Percentiles rank a stretch among this genome's conserved stretches.
phyloP scores from a whole-genome alignment of 2,888 invertebrate species.

The Microplitis manilae region DNA sequence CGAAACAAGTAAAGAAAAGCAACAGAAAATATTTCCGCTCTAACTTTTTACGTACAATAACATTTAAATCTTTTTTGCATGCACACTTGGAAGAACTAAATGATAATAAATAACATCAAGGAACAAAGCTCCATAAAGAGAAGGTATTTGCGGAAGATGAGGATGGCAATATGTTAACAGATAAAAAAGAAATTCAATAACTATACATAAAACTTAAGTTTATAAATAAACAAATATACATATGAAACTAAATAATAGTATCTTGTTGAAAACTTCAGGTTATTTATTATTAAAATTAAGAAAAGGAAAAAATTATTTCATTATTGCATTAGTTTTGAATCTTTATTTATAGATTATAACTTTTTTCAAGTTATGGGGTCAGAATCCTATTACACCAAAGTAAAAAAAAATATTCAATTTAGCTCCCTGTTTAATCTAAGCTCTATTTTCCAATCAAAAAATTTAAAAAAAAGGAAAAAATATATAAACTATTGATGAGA shows the following conservation, averaged over 20 bases:
- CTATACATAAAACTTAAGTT: slow-evolving; percentile 68
- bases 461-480: too few species aligned
- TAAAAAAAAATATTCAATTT: slow-evolving; percentile 37
- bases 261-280: slow-evolving; percentile 70
- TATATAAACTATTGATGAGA: too few species aligned
- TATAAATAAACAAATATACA: slow-evolving; percentile 67
- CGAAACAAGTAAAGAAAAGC: slow-evolving; percentile 23
- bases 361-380: neutral
- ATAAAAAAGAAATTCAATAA: slow-evolving; percentile 55
- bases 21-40: neutral
- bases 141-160: slow-evolving; percentile 42
- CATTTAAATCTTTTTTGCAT: slow-evolving; percentile 29
- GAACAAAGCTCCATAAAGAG: slow-evolving; percentile 30
- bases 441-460: too few species aligned
- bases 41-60: neutral
- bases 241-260: slow-evolving; percentile 70
- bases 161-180: slow-evolving; percentile 39
- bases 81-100: slow-evolving; percentile 30
- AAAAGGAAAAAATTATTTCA: slow-evolving; percentile 51
- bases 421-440: too few species aligned
- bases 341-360: neutral
- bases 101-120: slow-evolving; percentile 30
- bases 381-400: slow-evolving; percentile 9
- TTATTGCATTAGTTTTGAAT: neutral
- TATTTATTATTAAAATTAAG: slow-evolving; percentile 66